Conservation (phyloP, 2,113 vertebrate genomes). For the Marcusenius ussheri region DNA sequence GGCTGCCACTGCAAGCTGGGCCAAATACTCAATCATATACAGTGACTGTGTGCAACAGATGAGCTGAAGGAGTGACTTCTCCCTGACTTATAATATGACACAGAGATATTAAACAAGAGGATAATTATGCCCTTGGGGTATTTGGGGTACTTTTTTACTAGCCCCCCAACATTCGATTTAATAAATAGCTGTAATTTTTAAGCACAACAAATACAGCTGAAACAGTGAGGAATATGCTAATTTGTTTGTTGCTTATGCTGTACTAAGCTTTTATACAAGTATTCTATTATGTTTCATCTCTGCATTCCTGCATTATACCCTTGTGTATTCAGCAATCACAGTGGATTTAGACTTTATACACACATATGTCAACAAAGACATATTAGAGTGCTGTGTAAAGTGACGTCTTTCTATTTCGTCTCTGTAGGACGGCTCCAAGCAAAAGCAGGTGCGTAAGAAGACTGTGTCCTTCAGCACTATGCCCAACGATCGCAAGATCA, state of each 20-base stretch:
- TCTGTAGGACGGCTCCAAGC: slow-evolving; percentile 75
- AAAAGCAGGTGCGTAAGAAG: slow-evolving; percentile 76
- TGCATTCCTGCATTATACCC: background rate
- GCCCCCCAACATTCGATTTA: background rate
- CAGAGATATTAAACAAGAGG: background rate
- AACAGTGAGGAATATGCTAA: background rate
- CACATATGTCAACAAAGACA: background rate
- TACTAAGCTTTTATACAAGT: background rate
- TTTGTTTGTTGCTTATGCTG: background rate
- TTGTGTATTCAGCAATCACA: background rate
- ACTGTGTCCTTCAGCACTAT: slow-evolving; percentile 89
- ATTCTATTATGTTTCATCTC: background rate
- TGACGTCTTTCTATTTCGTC: slow-evolving; percentile 20
- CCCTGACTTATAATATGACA: background rate
- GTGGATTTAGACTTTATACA: background rate
- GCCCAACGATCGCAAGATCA: slow-evolving; percentile 83
- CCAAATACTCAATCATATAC: background rate
- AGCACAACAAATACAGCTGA: background rate
- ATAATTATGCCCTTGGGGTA: background rate
- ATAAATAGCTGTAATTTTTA: background rate
- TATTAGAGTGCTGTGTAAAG: background rate
- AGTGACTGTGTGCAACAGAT: background rate
- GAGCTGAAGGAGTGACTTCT: background rate
- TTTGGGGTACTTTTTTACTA: background rate
- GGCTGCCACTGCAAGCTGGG: background rate